Percentiles rank a stretch among this genome's conserved stretches.
Evolutionary conservation across 2,888 invertebrate genomes (phyloP).

Genomic region (Troilus luridus): DNA sequence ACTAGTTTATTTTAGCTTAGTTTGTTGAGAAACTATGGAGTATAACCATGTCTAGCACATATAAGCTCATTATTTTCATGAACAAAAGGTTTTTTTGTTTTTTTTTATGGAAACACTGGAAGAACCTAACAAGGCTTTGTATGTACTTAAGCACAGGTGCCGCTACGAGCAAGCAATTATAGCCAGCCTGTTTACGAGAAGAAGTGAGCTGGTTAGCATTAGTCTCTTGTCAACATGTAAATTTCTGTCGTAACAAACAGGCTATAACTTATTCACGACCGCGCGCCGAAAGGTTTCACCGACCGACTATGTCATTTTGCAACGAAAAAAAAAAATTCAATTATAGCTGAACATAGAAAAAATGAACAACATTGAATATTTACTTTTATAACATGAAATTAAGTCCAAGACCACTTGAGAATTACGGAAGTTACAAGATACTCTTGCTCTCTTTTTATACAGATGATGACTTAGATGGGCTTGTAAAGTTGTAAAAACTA

Average conservation of each 20-base stretch:
- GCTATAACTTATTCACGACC: not conserved
- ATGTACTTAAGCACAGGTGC: not conserved
- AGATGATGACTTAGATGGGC: no score
- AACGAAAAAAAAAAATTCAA: not conserved
- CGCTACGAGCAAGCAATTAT: slow-evolving; percentile 36
- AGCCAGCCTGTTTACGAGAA: not conserved
- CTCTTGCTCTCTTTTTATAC: no score
- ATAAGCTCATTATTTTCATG: not conserved
- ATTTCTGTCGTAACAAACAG: slow-evolving; percentile 43
- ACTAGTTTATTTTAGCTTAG: not conserved
- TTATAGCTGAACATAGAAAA: no score
- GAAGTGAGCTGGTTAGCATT: slow-evolving; percentile 24
- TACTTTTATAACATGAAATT: no score
- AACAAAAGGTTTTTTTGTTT: not conserved
- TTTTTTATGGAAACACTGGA: not conserved
- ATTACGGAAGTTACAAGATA: no score
- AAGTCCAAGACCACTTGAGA: no score
- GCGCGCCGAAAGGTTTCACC: slow-evolving; percentile 19
- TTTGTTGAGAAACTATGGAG: not conserved
- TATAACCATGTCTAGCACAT: not conserved
- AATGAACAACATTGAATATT: no score
- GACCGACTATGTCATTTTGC: not conserved
- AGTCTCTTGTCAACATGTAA: not conserved
- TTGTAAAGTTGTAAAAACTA: no score
- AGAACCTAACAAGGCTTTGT: not conserved